Base-by-base conservation (phyloP, 2,888 invertebrate genomes). In the Venusia cambrica region DNA sequence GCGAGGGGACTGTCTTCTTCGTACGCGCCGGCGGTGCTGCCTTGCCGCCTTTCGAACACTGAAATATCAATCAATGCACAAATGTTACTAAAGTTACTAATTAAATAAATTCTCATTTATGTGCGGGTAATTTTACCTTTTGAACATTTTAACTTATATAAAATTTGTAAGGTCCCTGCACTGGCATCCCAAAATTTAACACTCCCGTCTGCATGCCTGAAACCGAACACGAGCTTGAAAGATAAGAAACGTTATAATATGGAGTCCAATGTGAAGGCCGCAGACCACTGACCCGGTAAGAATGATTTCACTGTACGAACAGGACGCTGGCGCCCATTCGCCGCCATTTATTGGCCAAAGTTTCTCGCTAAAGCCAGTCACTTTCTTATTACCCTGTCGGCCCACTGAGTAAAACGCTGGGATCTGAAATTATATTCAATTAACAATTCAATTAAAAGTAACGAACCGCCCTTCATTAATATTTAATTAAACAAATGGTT, bases 101-200 rank as follows among this genome's bases (percentile, higher is more conserved):
- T n/a, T n/a, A n/a, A n/a, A n/a, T n/a, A n/a, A n/a, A n/a, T n/a
- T n/a, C n/a, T n/a, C n/a, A n/a, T n/a, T n/a, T n/a, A n/a, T n/a
- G n/a, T n/a, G n/a, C n/a, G n/a, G n/a, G n/a, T n/a, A n/a, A n/a
- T n/a, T 62, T 53, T 35, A 87, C 87, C 89, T 89, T 98, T 98
- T 55, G 96, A 95, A 71, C 98, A 98, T 90, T 98, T 99, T 67
- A 99, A 88, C 90, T 98, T 98, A 89, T 99, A 99, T 69, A 99
- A 90, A 64, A 98, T 94, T 89, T 98, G 98, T 59, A 99, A 89
- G 45, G 96, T 95, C 52, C 97, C 97, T 31, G 97, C 97, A 66
- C 97, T 97, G 24, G 97, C 97, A 79, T 99, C 99, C 99, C 99
- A 99, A 85, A 99, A 99, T 79, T 98, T 98, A 36, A 99, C 90